phyloP scores from a whole-genome alignment of 2,888 invertebrate species.

The Brachylomia viminalis region DNA sequence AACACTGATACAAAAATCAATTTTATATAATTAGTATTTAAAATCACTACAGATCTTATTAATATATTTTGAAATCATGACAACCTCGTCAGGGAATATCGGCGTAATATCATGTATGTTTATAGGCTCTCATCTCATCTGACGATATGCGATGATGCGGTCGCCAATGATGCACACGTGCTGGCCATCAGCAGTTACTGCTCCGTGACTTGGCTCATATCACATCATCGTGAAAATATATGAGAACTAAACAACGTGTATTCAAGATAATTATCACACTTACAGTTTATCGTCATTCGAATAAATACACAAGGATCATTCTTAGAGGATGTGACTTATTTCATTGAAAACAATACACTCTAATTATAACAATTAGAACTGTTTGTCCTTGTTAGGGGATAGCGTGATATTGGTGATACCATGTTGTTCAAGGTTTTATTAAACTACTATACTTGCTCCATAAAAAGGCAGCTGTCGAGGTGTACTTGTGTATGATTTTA shows the following conservation, averaged over 20 bases:
- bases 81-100: no score
- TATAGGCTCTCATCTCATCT: no score
- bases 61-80: no score
- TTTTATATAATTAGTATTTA: no score
- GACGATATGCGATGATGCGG: no score
- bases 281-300: background rate
- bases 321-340: background rate
- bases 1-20: no score
- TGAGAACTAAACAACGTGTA: background rate
- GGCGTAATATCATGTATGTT: no score
- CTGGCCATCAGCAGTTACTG: background rate
- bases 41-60: no score
- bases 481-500: no score
- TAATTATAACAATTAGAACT: conserved; percentile 23
- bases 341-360: conserved; percentile 15
- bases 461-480: no score
- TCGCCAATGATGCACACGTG: background rate
- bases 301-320: background rate
- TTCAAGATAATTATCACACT: conserved; percentile 24
- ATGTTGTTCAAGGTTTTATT: conserved; percentile 28
- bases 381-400: conserved; percentile 4
- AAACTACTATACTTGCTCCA: no score
- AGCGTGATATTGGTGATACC: conserved; percentile 17
- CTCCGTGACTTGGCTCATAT: conserved; percentile 4
- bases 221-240: conserved; percentile 9